Evolutionary conservation across 1,140 invertebrate species (phyloP), one percentile per base, ranked within the genome.

Genomic region (Drosophila ambigua): DNA sequence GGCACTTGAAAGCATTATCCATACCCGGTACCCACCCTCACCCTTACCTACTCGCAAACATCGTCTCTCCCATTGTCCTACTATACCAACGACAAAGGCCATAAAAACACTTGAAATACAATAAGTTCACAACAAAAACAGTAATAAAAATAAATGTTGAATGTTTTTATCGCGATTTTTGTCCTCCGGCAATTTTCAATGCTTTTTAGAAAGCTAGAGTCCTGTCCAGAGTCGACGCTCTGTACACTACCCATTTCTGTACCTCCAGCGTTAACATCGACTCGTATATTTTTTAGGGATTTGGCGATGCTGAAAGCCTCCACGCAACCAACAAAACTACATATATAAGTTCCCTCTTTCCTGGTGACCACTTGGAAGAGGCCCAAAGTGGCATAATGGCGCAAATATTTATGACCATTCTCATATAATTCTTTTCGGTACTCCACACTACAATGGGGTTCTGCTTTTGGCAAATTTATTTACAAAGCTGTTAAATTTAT

Each of bases 381-480:
- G 57, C 57, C 68, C 48, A 72, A 72, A 79, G 66, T 79, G 72
- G 77, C 77, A 84, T 77, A 87, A 85, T 85, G 77, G 77, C 64
- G 52, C 65, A 87, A 77, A 85, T 85, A 85, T 85, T 85, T 85
- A 85, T 85, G 81, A 77, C 82, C 78, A 78, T 85, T 85, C 72
- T 81, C 60, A 59, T 81, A 51, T 63, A 50, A 72, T 55, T 66
- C 69, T 55, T 35, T 43, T 41, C 13, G 15, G 39, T 13, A 35
- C 58, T 43, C 26, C 35, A 23, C 51, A 39, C 20, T 31, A 26
- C 44, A 4, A 13, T 39, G 35, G 4, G 9, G 31, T 3, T 9
- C 31, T 35, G 31, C 35, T 4, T 11, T 64, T 41, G 26, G 39
- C 35, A 54, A 79, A 77, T 84, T 87, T 87, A 81, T 85, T 85